A percentile compares a stretch with the other conserved stretches of the same genome.
phyloP scores from a whole-genome alignment of 2,888 invertebrate genomes.

The Dolichopus griseipennis region DNA sequence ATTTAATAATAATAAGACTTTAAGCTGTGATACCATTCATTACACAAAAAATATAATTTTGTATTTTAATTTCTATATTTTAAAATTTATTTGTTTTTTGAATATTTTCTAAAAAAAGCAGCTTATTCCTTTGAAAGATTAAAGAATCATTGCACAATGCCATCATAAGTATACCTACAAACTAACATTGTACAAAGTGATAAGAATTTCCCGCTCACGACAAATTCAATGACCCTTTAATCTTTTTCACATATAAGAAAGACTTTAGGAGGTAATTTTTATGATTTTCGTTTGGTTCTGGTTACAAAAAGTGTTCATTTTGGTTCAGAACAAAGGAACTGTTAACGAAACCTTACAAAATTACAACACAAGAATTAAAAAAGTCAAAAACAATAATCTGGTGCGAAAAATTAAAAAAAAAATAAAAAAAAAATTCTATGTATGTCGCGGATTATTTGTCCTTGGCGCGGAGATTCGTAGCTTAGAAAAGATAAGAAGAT shows the following conservation, averaged over 20 bases:
- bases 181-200: background rate
- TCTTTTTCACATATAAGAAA: background rate
- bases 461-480: background rate
- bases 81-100: no score
- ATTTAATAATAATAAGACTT: no score
- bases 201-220: background rate
- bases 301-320: background rate
- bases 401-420: background rate
- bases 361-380: background rate
- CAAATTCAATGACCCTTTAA: slow-evolving; percentile 4
- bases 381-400: background rate
- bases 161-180: no score
- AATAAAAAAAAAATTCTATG: background rate
- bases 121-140: no score
- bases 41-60: no score
- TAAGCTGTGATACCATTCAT: no score
- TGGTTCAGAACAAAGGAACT: background rate
- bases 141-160: no score
- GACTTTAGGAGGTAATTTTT: background rate
- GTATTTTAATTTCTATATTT: no score
- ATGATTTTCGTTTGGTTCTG: background rate
- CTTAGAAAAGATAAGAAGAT: background rate
- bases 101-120: no score
- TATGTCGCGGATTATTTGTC: background rate
- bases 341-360: no score